phyloP scores from a whole-genome alignment of 2,797 vertebrate species.

The Bucorvus abyssinicus region DNA sequence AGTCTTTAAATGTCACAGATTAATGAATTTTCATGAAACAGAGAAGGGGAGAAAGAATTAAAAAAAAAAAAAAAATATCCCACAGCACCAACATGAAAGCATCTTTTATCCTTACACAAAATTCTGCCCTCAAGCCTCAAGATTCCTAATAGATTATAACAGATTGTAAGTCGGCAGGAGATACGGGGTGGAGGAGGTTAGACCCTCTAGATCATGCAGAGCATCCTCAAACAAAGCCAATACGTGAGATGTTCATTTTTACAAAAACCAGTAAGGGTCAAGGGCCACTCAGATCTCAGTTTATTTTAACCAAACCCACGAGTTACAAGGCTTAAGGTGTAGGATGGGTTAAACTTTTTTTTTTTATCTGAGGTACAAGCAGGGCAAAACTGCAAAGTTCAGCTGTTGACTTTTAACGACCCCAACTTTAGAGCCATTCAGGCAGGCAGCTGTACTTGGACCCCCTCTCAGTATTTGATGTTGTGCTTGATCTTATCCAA shows the following conservation, averaged over 20 bases:
- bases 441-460: not conserved
- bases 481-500: conserved; percentile 39
- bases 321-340: not conserved
- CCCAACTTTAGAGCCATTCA: not conserved
- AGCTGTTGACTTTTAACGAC: not conserved
- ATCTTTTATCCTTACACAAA: conserved; percentile 50
- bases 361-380: not conserved
- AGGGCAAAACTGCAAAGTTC: conserved; percentile 5
- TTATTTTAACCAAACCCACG: not conserved
- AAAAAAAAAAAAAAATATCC: conserved; percentile 50
- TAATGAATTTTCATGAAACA: conserved; percentile 85
- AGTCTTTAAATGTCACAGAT: conserved; percentile 84
- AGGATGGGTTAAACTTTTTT: not conserved
- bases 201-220: conserved; percentile 23
- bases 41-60: conserved; percentile 62
- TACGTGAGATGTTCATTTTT: not conserved
- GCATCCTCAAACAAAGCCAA: conserved; percentile 14
- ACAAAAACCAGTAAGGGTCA: not conserved
- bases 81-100: conserved; percentile 53
- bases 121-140: conserved; percentile 42
- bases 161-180: conserved; percentile 3
- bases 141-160: conserved; percentile 48
- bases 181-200: not conserved
- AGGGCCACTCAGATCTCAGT: not conserved
- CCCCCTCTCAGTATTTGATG: conserved; percentile 2